Evolutionary conservation across 2,888 invertebrate species (phyloP).

Genomic region (Epicampocera succincta): DNA sequence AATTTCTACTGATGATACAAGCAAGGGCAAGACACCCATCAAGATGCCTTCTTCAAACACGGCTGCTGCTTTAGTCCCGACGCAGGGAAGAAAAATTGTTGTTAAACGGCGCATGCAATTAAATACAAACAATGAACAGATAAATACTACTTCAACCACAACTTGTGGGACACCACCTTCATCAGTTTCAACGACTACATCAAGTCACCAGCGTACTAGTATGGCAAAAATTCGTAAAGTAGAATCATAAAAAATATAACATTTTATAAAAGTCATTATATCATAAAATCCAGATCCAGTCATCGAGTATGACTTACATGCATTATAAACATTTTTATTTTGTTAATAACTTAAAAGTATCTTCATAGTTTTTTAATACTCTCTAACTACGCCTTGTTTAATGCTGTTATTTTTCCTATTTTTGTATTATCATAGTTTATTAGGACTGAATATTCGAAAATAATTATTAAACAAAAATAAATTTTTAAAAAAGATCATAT

Average conservation of each 20-base stretch:
- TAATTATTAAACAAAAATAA: constrained; percentile 26
- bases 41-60: constrained; percentile 67
- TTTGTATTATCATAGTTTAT: constrained; percentile 42
- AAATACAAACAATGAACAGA: constrained; percentile 66
- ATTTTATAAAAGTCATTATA: constrained; percentile 26
- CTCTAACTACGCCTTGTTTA: constrained; percentile 49
- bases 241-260: constrained; percentile 70
- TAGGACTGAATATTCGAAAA: constrained; percentile 49
- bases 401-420: constrained; percentile 24
- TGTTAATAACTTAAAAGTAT: constrained; percentile 20
- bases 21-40: constrained; percentile 71
- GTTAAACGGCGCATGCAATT: constrained; percentile 78
- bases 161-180: constrained; percentile 57
- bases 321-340: constrained; percentile 23
- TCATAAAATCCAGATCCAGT: constrained; percentile 31
- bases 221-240: constrained; percentile 76
- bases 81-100: constrained; percentile 75
- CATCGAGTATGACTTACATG: constrained; percentile 11
- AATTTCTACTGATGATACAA: constrained; percentile 74
- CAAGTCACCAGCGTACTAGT: constrained; percentile 54
- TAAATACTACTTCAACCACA: constrained; percentile 30
- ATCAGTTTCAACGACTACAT: constrained; percentile 28
- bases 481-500: constrained; percentile 22
- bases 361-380: constrained; percentile 51
- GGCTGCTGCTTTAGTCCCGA: constrained; percentile 72